Evolutionary conservation across 23 tunicate species (phyloP).

Genomic region (Clavelina lepadiformis): DNA sequence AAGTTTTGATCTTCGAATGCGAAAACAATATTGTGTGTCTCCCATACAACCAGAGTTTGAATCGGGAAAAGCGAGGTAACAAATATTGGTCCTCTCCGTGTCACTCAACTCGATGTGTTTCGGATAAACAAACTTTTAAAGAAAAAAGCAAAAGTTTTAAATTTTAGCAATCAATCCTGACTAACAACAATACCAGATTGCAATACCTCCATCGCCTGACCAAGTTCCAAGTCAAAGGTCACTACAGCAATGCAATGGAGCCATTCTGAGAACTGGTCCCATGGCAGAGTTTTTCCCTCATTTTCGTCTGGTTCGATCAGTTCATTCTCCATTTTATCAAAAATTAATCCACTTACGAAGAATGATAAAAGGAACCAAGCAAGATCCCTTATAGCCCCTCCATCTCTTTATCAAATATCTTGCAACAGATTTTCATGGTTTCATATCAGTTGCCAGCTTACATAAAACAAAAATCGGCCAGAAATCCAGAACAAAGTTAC

Average conservation of each 20-base stretch:
- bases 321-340: too few relatives aligned
- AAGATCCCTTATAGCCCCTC: too few relatives aligned
- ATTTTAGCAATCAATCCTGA: not conserved
- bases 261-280: slow-evolving; percentile 93
- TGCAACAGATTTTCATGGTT: too few relatives aligned
- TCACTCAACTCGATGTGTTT: slow-evolving; percentile 58
- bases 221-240: slow-evolving; percentile 95
- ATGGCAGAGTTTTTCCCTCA: too few relatives aligned
- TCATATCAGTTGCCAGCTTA: too few relatives aligned
- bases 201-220: slow-evolving; percentile 94
- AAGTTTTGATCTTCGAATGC: slow-evolving; percentile 39
- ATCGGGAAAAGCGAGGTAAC: slow-evolving; percentile 97
- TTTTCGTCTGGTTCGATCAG: too few relatives aligned
- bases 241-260: slow-evolving; percentile 90
- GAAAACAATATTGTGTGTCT: slow-evolving; percentile 88
- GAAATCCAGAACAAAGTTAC: too few relatives aligned
- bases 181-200: not conserved
- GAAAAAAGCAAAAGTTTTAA: not conserved
- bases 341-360: too few relatives aligned
- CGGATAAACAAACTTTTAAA: slow-evolving; percentile 68
- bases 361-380: too few relatives aligned
- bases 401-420: too few relatives aligned
- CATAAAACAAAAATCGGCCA: too few relatives aligned
- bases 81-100: slow-evolving; percentile 66
- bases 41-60: slow-evolving; percentile 98